A percentile compares a stretch with the other conserved stretches of the same genome.
These are phyloP conservation scores for Chiroxiphia lanceolata DNA, from an alignment of 2,797 vertebrate genomes.

Conservation along the genomic window DNA sequence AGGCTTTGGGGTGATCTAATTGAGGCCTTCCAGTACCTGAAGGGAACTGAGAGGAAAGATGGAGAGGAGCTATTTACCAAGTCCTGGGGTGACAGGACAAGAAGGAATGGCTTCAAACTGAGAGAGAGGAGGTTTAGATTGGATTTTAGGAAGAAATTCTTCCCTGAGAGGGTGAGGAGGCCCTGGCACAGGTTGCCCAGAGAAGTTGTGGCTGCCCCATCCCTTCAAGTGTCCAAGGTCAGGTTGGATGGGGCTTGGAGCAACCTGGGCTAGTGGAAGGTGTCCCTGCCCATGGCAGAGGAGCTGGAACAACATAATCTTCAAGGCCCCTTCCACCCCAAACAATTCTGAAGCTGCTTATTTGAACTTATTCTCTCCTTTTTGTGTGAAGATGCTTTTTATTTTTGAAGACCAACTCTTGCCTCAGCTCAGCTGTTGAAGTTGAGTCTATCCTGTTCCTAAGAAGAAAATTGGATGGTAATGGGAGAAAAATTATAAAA, in stretches of 20 bases:
- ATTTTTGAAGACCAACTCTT: background rate
- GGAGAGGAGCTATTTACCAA: background rate
- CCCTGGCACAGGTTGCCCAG: background rate
- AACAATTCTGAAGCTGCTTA: background rate
- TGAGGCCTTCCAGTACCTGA: background rate
- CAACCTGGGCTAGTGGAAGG: accelerated
- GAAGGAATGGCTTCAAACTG: background rate
- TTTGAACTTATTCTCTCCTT: background rate
- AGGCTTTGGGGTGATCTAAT: background rate
- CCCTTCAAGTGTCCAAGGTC: background rate
- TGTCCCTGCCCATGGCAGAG: background rate
- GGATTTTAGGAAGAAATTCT: background rate
- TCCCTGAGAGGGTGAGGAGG: accelerated
- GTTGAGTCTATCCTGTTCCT: background rate
- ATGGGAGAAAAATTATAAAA: background rate
- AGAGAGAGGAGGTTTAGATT: accelerated
- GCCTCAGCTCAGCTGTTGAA: background rate
- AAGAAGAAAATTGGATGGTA: background rate
- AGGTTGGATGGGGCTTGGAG: accelerated
- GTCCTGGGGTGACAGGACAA: background rate
- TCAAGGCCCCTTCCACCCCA: background rate
- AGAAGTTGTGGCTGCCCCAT: background rate
- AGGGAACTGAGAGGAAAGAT: background rate
- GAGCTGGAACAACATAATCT: background rate
- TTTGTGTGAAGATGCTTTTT: background rate